Base-by-base conservation (phyloP, 2,113 vertebrate genomes). In the Sander vitreus region DNA sequence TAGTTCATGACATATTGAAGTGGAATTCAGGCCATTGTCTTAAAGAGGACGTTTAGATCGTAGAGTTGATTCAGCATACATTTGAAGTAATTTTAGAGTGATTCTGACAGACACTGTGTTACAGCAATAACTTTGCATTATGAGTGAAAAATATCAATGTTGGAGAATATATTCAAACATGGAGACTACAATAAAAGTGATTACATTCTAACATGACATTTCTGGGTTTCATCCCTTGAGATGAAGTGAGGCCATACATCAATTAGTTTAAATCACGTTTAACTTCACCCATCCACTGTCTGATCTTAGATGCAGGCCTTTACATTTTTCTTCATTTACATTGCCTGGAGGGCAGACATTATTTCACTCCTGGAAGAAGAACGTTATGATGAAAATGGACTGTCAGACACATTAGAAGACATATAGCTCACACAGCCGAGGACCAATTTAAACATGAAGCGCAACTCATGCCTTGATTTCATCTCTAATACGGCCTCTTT, bases 301-400 rank as follows among this genome's bases (percentile, higher is more conserved):
- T 51, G 57, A 65, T 67, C 77, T 67, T 77, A 9, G 6, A 75
- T 57, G 18, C 30, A 21, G 47, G 78, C 73, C 80, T 87, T 81
- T 83, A 81, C 74, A 88, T 91, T 85, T 93, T 79, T 92, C 81
- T 91, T 93, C 70, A 92, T 91, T 90, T 89, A 80, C 83, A 85
- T 88, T 9, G 81, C 85, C 87, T 85, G 64, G 68, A 87, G 93
- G 89, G 65, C 68, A 83, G 76, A 91, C 83, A 85, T 84, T 72
- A 90, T 85, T 84, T 87, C 65, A 86, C 86, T 86, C 71, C 83
- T 75, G 81, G 84, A 84, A 91, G 83, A 85, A 88, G 85, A 85
- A 15, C 82, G 74, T 82, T 88, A 64, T 85, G 87, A 93, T 89
- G 91, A 87, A 91, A 92, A 90, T 85, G 79, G 74, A 76, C 80